Evolutionary conservation across 2,797 vertebrate species (phyloP).

Genomic region (Alcedo atthis): DNA sequence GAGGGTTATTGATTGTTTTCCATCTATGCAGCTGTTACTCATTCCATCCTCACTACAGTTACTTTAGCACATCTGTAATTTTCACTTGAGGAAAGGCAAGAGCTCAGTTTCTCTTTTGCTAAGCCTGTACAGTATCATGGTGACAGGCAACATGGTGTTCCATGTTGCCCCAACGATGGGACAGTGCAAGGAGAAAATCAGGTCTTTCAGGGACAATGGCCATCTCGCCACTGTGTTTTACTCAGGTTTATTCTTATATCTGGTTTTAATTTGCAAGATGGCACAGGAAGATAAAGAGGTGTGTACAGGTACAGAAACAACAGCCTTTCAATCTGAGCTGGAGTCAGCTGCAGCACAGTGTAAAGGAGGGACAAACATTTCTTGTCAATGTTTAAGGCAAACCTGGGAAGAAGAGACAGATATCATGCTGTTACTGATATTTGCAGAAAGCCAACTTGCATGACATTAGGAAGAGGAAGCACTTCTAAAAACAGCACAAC

Average conservation of each 20-base stretch:
- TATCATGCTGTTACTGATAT: neutral
- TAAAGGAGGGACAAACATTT: neutral
- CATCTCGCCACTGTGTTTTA: neutral
- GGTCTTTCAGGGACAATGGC: neutral
- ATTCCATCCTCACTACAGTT: neutral
- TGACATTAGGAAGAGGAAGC: neutral
- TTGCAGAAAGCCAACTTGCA: neutral
- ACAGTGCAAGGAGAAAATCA: neutral
- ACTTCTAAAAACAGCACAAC: neutral
- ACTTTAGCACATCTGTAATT: neutral
- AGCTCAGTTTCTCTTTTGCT: neutral
- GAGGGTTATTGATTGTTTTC: neutral
- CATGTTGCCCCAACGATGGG: rapidly evolving
- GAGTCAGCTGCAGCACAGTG: neutral
- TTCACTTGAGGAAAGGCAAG: neutral
- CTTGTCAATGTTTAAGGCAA: neutral
- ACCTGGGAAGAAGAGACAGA: neutral
- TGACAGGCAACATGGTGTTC: neutral
- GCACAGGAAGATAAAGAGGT: neutral
- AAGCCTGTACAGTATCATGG: neutral
- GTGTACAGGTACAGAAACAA: neutral
- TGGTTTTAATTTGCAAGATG: neutral
- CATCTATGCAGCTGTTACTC: neutral
- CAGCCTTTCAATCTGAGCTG: neutral
- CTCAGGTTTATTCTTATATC: neutral